These are phyloP conservation scores for Tursiops truncatus DNA, from an alignment of 2,113 vertebrate species.

Conservation along the genomic window DNA sequence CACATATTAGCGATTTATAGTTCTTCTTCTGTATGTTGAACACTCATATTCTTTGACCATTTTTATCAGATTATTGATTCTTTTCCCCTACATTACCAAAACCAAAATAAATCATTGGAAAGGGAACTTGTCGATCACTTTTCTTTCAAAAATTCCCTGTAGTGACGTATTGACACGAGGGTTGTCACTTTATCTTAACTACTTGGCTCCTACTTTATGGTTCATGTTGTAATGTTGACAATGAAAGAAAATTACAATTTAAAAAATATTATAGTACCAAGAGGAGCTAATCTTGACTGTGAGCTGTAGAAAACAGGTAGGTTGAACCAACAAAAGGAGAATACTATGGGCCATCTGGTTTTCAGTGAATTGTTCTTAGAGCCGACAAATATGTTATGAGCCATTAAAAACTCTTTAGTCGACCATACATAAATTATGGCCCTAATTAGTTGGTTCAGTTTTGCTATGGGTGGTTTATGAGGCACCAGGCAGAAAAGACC, in stretches of 20 bases:
- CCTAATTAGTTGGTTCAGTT: constrained; percentile 62
- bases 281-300: constrained; percentile 36
- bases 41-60: background rate
- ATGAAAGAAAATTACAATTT: constrained; percentile 16
- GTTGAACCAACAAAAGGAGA: background rate
- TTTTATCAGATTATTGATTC: constrained; percentile 14
- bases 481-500: constrained; percentile 45
- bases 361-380: constrained; percentile 44
- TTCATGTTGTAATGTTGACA: background rate
- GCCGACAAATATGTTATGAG: constrained; percentile 57
- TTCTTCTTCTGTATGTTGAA: background rate
- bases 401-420: constrained; percentile 63
- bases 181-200: background rate
- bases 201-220: background rate
- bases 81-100: background rate
- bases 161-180: background rate
- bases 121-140: background rate
- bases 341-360: constrained; percentile 19
- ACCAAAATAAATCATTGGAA: background rate
- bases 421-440: constrained; percentile 53
- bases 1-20: background rate
- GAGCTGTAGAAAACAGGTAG: background rate
- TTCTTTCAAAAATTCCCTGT: background rate
- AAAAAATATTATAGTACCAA: background rate
- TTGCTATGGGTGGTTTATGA: constrained; percentile 60